phyloP scores from a whole-genome alignment of 1,140 invertebrate genomes.

The Sycobia sp. region DNA sequence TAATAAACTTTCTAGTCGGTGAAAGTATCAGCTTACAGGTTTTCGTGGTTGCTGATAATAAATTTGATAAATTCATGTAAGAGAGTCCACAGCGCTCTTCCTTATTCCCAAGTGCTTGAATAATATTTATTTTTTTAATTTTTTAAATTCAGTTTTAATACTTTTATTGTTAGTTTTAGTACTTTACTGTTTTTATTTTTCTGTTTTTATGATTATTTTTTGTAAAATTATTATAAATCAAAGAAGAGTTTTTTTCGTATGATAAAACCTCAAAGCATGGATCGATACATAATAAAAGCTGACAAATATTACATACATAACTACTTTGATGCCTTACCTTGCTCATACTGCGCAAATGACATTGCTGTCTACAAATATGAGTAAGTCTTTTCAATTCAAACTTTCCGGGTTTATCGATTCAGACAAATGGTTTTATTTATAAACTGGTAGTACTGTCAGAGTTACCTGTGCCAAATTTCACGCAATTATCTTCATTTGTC shows the following conservation, averaged over 20 bases:
- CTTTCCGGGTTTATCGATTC: too few relatives aligned
- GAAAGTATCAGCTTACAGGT: background rate
- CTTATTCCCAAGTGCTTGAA: background rate
- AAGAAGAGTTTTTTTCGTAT: slow-evolving; percentile 5
- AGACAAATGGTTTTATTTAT: too few relatives aligned
- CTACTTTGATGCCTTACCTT: slow-evolving; percentile 25
- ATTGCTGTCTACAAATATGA: slow-evolving; percentile 19
- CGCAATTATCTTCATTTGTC: too few relatives aligned
- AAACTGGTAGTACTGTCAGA: too few relatives aligned
- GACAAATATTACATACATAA: slow-evolving; percentile 34
- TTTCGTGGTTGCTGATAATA: slow-evolving; percentile 2
- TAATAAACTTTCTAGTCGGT: too few relatives aligned
- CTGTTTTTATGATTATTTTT: background rate
- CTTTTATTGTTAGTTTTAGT: slow-evolving; percentile 11
- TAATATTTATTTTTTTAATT: slow-evolving; percentile 1
- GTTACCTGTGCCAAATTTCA: too few relatives aligned
- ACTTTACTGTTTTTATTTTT: slow-evolving; percentile 4
- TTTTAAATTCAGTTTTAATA: background rate
- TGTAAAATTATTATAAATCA: slow-evolving; percentile 2
- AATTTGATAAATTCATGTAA: slow-evolving; percentile 10
- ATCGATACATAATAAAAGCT: slow-evolving; percentile 36
- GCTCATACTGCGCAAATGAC: slow-evolving; percentile 23
- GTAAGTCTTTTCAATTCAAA: too few relatives aligned
- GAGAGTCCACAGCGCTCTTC: background rate
- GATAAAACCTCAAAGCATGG: slow-evolving; percentile 15